Evolutionary conservation across 2,888 invertebrate species (phyloP).

Genomic region (Drosophila kokeensis): DNA sequence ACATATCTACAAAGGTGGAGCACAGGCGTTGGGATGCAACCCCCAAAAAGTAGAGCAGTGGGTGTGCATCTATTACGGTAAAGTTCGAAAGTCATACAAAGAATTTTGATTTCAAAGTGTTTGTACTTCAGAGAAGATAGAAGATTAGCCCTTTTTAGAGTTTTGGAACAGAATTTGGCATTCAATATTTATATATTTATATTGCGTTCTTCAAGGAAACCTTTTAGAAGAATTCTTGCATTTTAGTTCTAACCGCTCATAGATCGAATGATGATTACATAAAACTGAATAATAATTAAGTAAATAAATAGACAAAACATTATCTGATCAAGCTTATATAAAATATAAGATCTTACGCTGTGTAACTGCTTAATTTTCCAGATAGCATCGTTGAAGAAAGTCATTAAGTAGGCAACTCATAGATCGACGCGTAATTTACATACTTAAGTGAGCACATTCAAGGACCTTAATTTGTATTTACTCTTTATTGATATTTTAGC

Average conservation of each 20-base stretch:
- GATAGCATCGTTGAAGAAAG: background rate
- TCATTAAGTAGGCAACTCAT: background rate
- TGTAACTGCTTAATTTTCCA: background rate
- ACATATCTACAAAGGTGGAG: background rate
- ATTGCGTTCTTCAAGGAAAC: background rate
- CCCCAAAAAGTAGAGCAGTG: background rate
- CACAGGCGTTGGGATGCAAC: background rate
- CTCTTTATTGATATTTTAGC: slow-evolving; percentile 8
- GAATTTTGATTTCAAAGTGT: background rate
- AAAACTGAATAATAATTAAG: background rate
- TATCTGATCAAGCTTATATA: too few species aligned
- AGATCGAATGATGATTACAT: background rate
- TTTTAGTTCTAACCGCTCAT: background rate
- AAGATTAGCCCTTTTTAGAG: too few species aligned
- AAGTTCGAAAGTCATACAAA: background rate
- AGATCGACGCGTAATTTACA: slow-evolving; percentile 3
- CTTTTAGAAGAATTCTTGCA: background rate
- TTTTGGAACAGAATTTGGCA: too few species aligned
- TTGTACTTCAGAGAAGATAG: background rate
- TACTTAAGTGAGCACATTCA: slow-evolving; percentile 9
- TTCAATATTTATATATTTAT: background rate
- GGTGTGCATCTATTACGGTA: background rate
- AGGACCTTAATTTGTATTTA: slow-evolving; percentile 8
- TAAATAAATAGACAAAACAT: background rate
- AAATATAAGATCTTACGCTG: background rate